phyloP scores from a whole-genome alignment of 2,888 invertebrate genomes.

The Tetrapedia diversipes region DNA sequence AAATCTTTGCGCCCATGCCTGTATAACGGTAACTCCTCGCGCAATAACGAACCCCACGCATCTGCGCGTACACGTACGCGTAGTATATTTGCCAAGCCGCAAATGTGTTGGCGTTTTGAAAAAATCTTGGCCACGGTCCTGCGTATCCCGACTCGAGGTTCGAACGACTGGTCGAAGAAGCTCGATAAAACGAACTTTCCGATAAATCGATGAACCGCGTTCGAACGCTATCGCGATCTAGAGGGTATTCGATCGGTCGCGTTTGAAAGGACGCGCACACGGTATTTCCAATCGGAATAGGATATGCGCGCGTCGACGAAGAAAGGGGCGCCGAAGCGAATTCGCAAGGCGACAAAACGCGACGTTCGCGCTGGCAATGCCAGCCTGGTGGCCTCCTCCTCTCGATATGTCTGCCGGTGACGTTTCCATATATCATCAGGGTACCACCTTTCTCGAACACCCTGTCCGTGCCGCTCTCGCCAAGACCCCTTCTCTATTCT shows the following conservation, averaged over 20 bases:
- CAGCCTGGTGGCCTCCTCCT: conserved; percentile 73
- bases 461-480: conserved; percentile 63
- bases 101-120: conserved; percentile 66
- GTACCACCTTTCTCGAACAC: conserved; percentile 74
- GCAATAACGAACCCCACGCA: conserved; percentile 68
- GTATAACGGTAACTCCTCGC: conserved; percentile 69
- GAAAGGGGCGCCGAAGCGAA: conserved; percentile 70
- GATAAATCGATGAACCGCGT: background rate
- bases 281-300: conserved; percentile 54
- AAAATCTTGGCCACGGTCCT: conserved; percentile 78
- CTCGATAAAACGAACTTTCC: too few relatives aligned
- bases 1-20: conserved; percentile 66
- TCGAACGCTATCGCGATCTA: conserved; percentile 2
- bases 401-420: conserved; percentile 81
- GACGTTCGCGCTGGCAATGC: conserved; percentile 64
- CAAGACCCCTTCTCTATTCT: conserved; percentile 48
- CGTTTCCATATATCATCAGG: conserved; percentile 81
- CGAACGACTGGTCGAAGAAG: background rate
- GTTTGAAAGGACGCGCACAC: background rate
- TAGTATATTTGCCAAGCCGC: conserved; percentile 78
- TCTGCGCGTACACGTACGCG: conserved; percentile 74
- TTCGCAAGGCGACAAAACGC: conserved; percentile 78
- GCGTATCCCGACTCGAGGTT: conserved; percentile 44
- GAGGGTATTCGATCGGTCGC: background rate
- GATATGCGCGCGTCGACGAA: conserved; percentile 46